Base-by-base conservation (phyloP, 1,140 invertebrate genomes). In the Euura saliciscinereae region DNA sequence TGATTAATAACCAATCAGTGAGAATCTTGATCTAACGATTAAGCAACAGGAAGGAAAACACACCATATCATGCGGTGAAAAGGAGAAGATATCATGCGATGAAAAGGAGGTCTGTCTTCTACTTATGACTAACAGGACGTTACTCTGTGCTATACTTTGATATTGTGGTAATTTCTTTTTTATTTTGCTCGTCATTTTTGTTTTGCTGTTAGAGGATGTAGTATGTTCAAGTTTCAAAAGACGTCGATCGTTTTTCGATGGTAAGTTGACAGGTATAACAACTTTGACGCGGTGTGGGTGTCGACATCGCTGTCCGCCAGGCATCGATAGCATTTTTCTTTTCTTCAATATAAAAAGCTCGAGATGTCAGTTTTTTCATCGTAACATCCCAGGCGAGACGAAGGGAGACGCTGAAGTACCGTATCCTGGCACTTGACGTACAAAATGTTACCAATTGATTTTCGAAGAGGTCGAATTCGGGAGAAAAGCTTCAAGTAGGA, bases 301-400 rank as follows among this genome's bases (percentile, higher is more conserved):
- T 59, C 51, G 51, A 59, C 6, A 59, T 59, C 51, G 51, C 51
- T 59, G 51, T 59, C 51, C 51, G 51, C 51, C 51, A 59, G 51
- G 2, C 51, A 3, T 59, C 51, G 5, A 59, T n/a, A 6, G 51
- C 8, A 8, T 59, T 59, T 59, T 59, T n/a, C 28, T 28, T 51
- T n/a, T 59, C 3, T 4, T 4, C 3, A 3, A 8, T 8, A 59
- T 59, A 59, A 59, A 59, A 59, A 59, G 3, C 51, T 59, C 51
- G 8, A 59, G 13, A 6, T 59, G 51, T 59, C 51, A 59, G 51
- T 59, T n/a, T n/a, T n/a, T 59, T 59, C 51, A n/a, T 11, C 13
- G 51, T 28, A 28, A 28, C 28, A 28, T 28, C 28, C 28, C 28
- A 28, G 28, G 28, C 28, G 28, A 28, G 28, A 28, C 28, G 28